Evolutionary conservation across 2,797 vertebrate genomes (phyloP), one percentile per base, ranked within the genome.

Genomic region (Macrochelys suwanniensis): DNA sequence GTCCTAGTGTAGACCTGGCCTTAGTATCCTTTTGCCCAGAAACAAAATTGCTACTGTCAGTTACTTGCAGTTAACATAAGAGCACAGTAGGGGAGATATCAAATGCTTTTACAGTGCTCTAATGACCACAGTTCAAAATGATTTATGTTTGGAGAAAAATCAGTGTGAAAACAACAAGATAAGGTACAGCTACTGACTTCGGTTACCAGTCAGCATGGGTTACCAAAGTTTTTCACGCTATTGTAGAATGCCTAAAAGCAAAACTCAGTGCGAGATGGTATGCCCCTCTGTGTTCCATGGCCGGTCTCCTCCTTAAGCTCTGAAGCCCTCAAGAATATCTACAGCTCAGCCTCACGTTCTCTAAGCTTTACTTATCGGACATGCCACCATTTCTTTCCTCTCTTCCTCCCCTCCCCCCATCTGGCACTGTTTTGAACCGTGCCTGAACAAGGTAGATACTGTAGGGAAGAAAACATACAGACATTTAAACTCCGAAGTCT

Each of bases 21-120:
- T n/a, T 91, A 95, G 47, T 71, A 79, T 80, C 94, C 83, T 91
- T 51, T 90, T 77, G 51, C 94, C 85, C 65, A 96, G 97, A 89
- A 91, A 49, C 78, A 49, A 95, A 97, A 97, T 95, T 95, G 96
- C 82, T 86, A 65, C 82, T 92, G 90, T 95, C 95, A 96, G 83
- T 93, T 93, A 87, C 94, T 84, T 94, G 83, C 84, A 93, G 94
- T 93, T 94, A 96, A 97, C 94, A 89, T 91, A 87, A 94, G 92
- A 96, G 61, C 84, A 92, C 88, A 93, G 84, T 45, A 79, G 78
- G 81, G 94, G 89, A 90, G 97, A 95, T 59, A 91, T 26, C 94
- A 97, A 97, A 91, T 3, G 54, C 51, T 93, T 95, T 97, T 92
- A 95, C 49, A 65, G 84, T 80, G 49, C 59, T 88, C 93, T 97